Evolutionary conservation across 2,888 invertebrate genomes (phyloP), one percentile per base, ranked within the genome.

Genomic region (Selenia dentaria): DNA sequence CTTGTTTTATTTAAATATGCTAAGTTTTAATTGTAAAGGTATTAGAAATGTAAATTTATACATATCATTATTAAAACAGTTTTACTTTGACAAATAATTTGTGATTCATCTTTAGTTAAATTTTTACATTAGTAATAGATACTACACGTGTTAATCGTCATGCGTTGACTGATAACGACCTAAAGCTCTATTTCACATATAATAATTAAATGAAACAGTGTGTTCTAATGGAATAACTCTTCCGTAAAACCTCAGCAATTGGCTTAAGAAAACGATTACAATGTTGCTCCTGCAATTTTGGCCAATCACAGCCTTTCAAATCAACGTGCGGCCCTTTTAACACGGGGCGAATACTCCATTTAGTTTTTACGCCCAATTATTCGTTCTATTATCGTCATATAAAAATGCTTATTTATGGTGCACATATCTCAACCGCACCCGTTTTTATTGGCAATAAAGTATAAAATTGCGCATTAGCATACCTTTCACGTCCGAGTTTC

Each of bases 371-470:
- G 79, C 82, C 70, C 83, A 83, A 83, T 84, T 83, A 82, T 82
- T 78, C 76, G 72, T 76, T 81, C 83, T 83, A 82, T 79, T 80
- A 77, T 77, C 69, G 67, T 70, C 74, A 71, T 77, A 81, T 79
- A 81, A 81, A 83, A 76, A 77, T 72, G 62, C 70, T 79, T 85
- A 80, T 86, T 83, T 85, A 83, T 71, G 81, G 28, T 22, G 8
- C 33, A 28, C 41, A 38, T 37, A 42, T 41, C 27, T 73, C 70
- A 62, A 64, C 70, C 64, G 66, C 70, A 64, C 67, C 68, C 74
- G 72, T 57, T 79, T 87, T 89, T 88, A 89, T 82, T 70, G 84
- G 74, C 75, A 83, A 62, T 88, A 86, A 89, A 89, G 79, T 81
- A 79, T 77, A 76, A 83, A 85, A 86, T 83, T 84, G 75, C 73